phyloP scores from a whole-genome alignment of 2,113 vertebrate species.

The Ophthalmolycus amberensis region DNA sequence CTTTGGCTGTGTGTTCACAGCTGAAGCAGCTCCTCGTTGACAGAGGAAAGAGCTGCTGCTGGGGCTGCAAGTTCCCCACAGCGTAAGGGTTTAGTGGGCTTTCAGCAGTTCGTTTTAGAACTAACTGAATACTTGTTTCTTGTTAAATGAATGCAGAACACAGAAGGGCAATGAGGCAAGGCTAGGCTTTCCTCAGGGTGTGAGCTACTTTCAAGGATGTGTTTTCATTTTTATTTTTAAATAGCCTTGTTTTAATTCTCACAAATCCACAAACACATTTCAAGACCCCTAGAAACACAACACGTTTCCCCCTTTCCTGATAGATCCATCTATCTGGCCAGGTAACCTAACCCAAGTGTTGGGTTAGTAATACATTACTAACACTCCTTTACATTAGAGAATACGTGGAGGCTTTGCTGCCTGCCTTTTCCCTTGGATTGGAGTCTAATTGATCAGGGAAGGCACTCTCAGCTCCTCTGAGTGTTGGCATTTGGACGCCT shows the following conservation, averaged over 20 bases:
- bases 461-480: slow-evolving; percentile 44
- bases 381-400: background rate
- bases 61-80: background rate
- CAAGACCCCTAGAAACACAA: background rate
- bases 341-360: background rate
- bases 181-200: background rate
- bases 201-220: background rate
- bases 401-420: background rate
- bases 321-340: background rate
- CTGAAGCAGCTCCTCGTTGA: background rate
- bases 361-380: background rate
- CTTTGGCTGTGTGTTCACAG: slow-evolving; percentile 37
- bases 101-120: background rate
- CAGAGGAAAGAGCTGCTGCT: slow-evolving; percentile 16
- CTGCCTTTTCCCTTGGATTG: background rate
- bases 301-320: background rate
- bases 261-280: background rate
- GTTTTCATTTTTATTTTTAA: background rate
- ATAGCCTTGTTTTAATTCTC: background rate
- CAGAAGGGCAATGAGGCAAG: background rate
- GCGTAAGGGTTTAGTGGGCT: background rate
- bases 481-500: slow-evolving; percentile 62
- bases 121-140: background rate
- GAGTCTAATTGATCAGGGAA: slow-evolving; percentile 43
- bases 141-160: background rate